Evolutionary conservation across 2,113 vertebrate species (phyloP).

Genomic region (Astatoreochromis straeleni): DNA sequence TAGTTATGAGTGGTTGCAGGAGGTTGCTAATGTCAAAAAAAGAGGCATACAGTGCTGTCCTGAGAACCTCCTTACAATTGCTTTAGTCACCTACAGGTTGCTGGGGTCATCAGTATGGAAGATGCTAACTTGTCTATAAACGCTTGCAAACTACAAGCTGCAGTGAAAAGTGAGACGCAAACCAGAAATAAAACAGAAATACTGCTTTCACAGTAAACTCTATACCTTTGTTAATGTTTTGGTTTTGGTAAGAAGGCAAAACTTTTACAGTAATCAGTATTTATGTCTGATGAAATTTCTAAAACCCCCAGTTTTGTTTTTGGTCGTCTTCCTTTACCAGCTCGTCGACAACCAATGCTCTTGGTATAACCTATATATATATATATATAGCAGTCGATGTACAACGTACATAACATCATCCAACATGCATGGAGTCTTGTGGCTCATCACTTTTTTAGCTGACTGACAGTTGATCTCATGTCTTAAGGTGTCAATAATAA

Average conservation of each 20-base stretch:
- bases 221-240: background rate
- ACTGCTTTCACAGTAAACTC: background rate
- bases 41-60: accelerated
- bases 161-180: background rate
- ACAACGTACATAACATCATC: background rate
- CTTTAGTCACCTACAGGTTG: background rate
- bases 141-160: background rate
- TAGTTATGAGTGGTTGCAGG: background rate
- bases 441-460: background rate
- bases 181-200: background rate
- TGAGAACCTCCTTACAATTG: background rate
- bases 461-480: background rate
- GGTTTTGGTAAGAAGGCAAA: background rate
- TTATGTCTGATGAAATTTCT: background rate
- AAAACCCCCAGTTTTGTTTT: background rate
- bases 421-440: background rate
- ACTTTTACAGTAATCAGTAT: background rate
- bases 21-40: background rate
- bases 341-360: background rate
- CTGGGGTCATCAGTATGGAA: background rate
- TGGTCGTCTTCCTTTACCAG: background rate
- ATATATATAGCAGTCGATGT: accelerated
- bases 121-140: background rate
- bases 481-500: background rate
- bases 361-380: background rate